A percentile compares a stretch with the other conserved stretches of the same genome.
Evolutionary conservation across 2,888 invertebrate genomes (phyloP).

Genomic region (Epinotia ramella): DNA sequence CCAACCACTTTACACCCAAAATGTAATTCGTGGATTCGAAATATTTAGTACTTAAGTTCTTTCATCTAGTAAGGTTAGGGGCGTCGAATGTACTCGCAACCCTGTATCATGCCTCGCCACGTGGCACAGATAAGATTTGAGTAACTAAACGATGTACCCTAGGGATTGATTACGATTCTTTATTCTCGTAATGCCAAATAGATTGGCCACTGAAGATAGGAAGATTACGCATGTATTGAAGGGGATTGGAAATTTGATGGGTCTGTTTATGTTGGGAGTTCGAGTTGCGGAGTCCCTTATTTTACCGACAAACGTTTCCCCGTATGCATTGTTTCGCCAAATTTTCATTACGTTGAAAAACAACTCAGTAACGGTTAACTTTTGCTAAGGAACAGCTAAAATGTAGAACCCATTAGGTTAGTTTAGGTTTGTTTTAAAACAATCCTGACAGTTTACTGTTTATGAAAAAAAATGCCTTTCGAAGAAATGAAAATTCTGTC

Average conservation of each 20-base stretch:
- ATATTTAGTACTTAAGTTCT: not conserved
- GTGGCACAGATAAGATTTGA: conserved; percentile 71
- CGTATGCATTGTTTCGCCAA: too few species aligned
- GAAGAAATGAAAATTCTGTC: too few species aligned
- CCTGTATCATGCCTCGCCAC: conserved; percentile 66
- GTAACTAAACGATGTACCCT: conserved; percentile 56
- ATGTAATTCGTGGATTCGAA: not conserved
- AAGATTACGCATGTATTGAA: conserved; percentile 48
- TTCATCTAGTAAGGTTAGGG: conserved; percentile 56
- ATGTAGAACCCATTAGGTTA: too few species aligned
- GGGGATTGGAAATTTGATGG: conserved; percentile 13
- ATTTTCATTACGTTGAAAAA: too few species aligned
- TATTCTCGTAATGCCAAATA: conserved; percentile 53
- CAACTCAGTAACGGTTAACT: too few species aligned
- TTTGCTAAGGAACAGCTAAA: too few species aligned
- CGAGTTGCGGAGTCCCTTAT: not conserved
- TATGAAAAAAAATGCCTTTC: too few species aligned
- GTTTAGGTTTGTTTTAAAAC: too few species aligned
- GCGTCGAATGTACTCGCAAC: conserved; percentile 52
- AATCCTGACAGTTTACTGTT: too few species aligned
- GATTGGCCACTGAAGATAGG: conserved; percentile 55
- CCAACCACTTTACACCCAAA: not conserved
- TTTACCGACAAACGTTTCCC: too few species aligned
- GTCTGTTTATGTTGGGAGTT: conserved; percentile 1
- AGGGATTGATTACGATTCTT: conserved; percentile 60